These are phyloP conservation scores for Euura saliciscinereae DNA, from an alignment of 1,140 invertebrate species.

Conservation along the genomic window DNA sequence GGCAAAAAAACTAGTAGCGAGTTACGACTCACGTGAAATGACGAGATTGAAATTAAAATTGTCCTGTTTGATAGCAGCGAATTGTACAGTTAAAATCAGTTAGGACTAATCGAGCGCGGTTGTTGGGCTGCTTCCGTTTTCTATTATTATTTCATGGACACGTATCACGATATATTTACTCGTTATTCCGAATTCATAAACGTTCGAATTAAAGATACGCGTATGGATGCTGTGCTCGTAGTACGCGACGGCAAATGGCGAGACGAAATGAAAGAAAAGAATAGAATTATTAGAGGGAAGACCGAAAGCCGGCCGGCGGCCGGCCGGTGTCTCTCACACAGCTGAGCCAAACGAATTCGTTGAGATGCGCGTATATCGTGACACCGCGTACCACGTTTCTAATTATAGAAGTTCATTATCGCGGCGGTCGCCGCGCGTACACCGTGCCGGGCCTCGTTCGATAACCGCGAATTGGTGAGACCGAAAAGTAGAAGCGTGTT, in stretches of 20 bases:
- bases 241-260: not conserved
- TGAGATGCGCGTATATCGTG: not conserved
- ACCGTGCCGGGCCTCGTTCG: not conserved
- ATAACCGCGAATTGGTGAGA: not conserved
- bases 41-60: too few species aligned
- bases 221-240: too few species aligned
- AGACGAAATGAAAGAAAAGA: not conserved
- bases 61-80: too few species aligned
- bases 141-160: too few species aligned
- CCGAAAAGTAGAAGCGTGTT: not conserved
- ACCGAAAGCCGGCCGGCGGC: constrained; percentile 29
- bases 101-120: too few species aligned
- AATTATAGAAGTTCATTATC: constrained; percentile 7
- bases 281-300: not conserved
- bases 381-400: not conserved
- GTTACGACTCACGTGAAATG: too few species aligned
- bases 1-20: too few species aligned
- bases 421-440: not conserved
- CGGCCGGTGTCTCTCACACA: constrained; percentile 27
- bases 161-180: too few species aligned
- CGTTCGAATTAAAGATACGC: too few species aligned
- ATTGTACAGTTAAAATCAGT: too few species aligned
- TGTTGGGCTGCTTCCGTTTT: too few species aligned
- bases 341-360: constrained; percentile 6
- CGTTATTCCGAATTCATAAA: too few species aligned